phyloP scores from a whole-genome alignment of 2,797 vertebrate species.

The Manis pentadactyla region DNA sequence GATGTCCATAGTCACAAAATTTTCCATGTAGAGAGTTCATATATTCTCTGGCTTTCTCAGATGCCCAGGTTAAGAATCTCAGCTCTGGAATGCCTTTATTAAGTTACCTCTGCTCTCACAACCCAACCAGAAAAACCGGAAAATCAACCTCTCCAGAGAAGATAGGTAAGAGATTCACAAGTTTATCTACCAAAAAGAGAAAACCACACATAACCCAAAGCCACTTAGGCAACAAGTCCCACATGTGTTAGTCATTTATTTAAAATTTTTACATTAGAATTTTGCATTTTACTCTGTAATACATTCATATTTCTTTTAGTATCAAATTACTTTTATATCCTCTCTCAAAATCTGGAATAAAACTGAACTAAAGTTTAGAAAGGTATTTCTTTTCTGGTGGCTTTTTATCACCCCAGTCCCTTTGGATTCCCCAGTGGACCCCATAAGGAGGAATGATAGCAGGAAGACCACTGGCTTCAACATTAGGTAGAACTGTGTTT shows the following conservation, averaged over 20 bases:
- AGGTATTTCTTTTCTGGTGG: neutral
- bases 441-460: neutral
- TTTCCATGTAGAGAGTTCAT: neutral
- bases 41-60: neutral
- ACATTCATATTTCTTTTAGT: neutral
- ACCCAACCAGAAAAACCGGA: neutral
- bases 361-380: neutral
- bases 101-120: neutral
- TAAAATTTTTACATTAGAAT: conserved; percentile 25
- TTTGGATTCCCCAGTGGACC: neutral
- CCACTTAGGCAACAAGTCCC: neutral
- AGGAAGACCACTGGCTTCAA: neutral
- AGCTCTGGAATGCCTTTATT: neutral
- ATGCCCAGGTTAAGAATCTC: neutral
- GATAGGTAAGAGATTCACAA: neutral
- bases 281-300: neutral
- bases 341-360: neutral
- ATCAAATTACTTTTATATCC: neutral
- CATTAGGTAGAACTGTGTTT: neutral
- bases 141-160: neutral
- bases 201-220: neutral
- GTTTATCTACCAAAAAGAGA: neutral
- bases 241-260: neutral
- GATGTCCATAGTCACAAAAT: neutral
- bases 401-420: neutral